Evolutionary conservation across 1,140 invertebrate genomes (phyloP), one percentile per base, ranked within the genome.

Genomic region (Anastatus disparis): DNA sequence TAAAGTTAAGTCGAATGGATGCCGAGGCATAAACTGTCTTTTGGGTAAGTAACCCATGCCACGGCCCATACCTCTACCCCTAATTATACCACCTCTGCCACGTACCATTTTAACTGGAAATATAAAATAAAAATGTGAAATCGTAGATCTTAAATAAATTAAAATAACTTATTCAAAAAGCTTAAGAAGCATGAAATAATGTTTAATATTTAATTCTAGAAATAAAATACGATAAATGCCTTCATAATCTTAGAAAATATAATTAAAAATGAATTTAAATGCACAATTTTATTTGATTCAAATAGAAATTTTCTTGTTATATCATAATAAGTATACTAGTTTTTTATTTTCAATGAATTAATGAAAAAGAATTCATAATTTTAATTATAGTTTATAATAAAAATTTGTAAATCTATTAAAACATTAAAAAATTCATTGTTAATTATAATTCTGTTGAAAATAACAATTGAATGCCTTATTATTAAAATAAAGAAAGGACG

Each of bases 1-100:
- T 48, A 97, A 86, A 4, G 94, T 92, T 61, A 96, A 87, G 82
- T 98, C 96, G 82, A 98, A 97, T 0, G 95, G 95, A 78, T 96
- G 93, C 52, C 95, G 88, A 9, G 95, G 92, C 74, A 95, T 87
- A 79, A 93, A 92, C 56, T 92, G 90, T 78, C 93, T 91, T 27
- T 93, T 91, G 6, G 81, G 75, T 2, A 88, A 87, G 13, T 90
- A 91, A 12, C 90, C 89, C 73, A 88, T 85, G n/a, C 91, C 91
- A n/a, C 91, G 88, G 46, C 91, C 91, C 82, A 91, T 90, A 67
- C 89, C 88, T 6, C 90, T 89, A 2, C 89, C 88, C 59, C 89
- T 83, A 13, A 89, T 87, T 75, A 89, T 87, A 65, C 87, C 87
- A 74, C 88, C 85, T 53, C 90, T 87, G 52, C 87, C 86, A 62